These are phyloP conservation scores for Condylura cristata DNA, from an alignment of 2,113 vertebrate genomes.

Conservation along the genomic window DNA sequence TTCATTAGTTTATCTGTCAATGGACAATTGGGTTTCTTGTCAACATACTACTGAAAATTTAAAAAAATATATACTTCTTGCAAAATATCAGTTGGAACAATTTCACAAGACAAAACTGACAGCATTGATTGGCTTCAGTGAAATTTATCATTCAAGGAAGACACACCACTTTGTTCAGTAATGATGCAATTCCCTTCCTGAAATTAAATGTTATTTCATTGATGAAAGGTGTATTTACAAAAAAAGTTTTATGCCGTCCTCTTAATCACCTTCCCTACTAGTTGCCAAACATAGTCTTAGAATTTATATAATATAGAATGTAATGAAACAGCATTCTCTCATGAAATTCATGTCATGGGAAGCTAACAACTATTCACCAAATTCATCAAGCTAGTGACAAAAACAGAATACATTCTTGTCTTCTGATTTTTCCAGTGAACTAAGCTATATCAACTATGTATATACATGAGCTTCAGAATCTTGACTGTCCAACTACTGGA, in stretches of 20 bases:
- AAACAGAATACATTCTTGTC: neutral
- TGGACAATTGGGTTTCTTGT: neutral
- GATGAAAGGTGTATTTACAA: neutral
- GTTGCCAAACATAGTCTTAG: slow-evolving; percentile 9
- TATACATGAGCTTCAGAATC: neutral
- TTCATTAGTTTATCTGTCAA: neutral
- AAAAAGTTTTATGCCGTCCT: too few species aligned
- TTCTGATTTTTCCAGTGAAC: slow-evolving; percentile 29
- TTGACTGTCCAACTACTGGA: neutral
- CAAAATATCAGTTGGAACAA: neutral
- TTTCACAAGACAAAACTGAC: neutral
- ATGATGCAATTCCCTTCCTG: neutral
- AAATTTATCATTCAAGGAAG: neutral
- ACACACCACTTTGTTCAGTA: neutral
- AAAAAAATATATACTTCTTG: slow-evolving; percentile 32
- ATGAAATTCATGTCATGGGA: neutral
- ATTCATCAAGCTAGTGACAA: slow-evolving; percentile 19
- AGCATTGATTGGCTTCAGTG: neutral
- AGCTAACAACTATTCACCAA: neutral
- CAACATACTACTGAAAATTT: neutral
- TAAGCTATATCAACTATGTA: neutral
- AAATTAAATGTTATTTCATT: neutral
- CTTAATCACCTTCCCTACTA: neutral
- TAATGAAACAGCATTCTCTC: neutral
- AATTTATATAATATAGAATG: neutral